A percentile compares a stretch with the other conserved stretches of the same genome.
phyloP scores from a whole-genome alignment of 23 tunicate species.

The Clavelina lepadiformis region DNA sequence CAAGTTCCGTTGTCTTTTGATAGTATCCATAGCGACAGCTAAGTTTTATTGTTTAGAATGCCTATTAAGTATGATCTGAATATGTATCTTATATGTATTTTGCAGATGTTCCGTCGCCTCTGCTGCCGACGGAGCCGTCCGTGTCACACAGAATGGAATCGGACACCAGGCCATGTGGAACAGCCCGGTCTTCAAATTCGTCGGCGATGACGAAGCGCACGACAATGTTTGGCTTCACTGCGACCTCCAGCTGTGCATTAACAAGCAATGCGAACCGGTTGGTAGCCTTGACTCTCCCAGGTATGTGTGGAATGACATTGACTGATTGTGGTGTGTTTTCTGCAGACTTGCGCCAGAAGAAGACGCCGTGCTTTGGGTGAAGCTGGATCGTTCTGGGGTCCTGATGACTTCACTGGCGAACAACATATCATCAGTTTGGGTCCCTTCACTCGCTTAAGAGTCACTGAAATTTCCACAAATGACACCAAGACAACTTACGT shows the following conservation, averaged over 20 bases:
- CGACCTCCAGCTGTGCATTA: conserved; percentile 84
- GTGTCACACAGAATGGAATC: conserved; percentile 72
- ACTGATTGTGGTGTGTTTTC: conserved; percentile 1
- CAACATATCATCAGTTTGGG: conserved; percentile 39
- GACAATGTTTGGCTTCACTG: conserved; percentile 93
- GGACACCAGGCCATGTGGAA: conserved; percentile 86
- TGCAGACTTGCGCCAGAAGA: conserved; percentile 53
- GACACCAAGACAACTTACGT: conserved; percentile 33
- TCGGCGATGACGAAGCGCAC: conserved; percentile 51
- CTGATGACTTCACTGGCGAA: conserved; percentile 16
- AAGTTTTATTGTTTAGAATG: too few species aligned
- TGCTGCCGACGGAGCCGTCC: conserved; percentile 46
- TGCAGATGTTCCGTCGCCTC: conserved; percentile 59
- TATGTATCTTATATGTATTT: background rate
- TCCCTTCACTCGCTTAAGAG: conserved; percentile 24
- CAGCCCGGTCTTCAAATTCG: conserved; percentile 79
- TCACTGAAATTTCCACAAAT: conserved; percentile 19
- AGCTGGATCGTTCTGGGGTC: conserved; percentile 29
- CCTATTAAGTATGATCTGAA: too few species aligned
- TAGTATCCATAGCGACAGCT: too few species aligned
- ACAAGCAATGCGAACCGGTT: conserved; percentile 69
- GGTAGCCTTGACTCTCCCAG: background rate
- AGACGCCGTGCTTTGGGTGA: conserved; percentile 34
- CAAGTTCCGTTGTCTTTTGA: too few species aligned
- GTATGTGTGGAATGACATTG: background rate